A percentile compares a stretch with the other conserved stretches of the same genome.
These are phyloP conservation scores for Coecobrya sp. DNA, from an alignment of 2,888 invertebrate species.

Conservation along the genomic window DNA sequence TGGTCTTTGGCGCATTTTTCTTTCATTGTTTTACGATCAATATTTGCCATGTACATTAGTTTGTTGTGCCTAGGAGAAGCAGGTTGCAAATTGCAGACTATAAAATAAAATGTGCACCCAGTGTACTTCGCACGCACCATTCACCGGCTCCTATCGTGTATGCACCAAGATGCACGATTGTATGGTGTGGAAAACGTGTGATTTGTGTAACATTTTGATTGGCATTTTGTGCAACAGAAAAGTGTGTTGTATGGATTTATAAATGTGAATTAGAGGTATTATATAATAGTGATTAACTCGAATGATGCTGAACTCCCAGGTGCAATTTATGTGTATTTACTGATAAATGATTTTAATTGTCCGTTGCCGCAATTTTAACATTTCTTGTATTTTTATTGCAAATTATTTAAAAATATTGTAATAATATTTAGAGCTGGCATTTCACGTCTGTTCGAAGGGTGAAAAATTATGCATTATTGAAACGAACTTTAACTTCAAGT, in stretches of 20 bases:
- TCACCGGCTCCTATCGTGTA: not conserved
- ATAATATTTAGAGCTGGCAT: no score
- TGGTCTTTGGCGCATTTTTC: not conserved
- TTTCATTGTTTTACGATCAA: not conserved
- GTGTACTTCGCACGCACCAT: not conserved
- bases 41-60: not conserved
- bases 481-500: no score
- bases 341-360: constrained; percentile 4
- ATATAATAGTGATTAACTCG: not conserved
- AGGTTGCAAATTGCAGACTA: not conserved
- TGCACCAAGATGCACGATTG: not conserved
- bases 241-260: not conserved
- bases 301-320: no score
- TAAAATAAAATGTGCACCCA: not conserved
- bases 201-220: constrained; percentile 1
- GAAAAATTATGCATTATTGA: no score
- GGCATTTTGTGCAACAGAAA: not conserved
- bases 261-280: not conserved
- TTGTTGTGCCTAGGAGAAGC: not conserved
- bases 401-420: no score
- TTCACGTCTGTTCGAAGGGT: no score
- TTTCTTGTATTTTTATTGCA: no score
- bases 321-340: not conserved
- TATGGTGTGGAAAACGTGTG: not conserved
- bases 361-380: not conserved